Base-by-base conservation (phyloP, 2,888 invertebrate genomes). In the Celastrina argiolus region DNA sequence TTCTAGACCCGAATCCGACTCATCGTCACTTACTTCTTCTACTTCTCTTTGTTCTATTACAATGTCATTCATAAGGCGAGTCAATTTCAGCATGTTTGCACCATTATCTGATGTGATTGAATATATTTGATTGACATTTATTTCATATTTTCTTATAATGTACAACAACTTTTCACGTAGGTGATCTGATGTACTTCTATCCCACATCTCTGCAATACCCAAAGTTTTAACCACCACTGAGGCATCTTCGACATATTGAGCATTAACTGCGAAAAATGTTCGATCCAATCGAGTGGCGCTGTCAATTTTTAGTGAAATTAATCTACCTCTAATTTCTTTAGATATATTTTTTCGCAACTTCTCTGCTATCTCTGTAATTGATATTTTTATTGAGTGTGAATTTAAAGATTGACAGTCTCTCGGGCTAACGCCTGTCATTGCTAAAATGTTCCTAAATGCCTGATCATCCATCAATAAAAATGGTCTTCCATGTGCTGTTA, bases 241-340 rank as follows among this genome's bases (percentile, higher is more conserved):
- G 14, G n/a, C 41, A 41, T 41, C 14, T 41, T 41, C 41, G 41
- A 41, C 14, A 41, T 58, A 58, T 31, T 58, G 34, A n/a, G 58
- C 58, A 58, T 58, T 58, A 16, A 58, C 58, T 58, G 26, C 58
- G 8, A 58, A n/a, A 34, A 34, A 58, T 16, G 31, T 34, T 58
- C 58, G 28, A 31, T 22, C 31, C 2, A 28, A 58, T 28, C 26
- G 28, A 31, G 58, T n/a, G 8, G 58, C 58, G n/a, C n/a, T 58
- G 31, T 58, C 28, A 31, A 31, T 31, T 58, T 58, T 58, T 58
- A 58, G 31, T 10, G n/a, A 58, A 4, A 58, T 28, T 31, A 58
- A 31, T 14, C 31, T 28, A 16, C 31, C 31, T 58, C 28, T 26
- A n/a, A 58, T 58, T 31, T 31, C 58, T 58, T 26, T 10, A 22